These are phyloP conservation scores for Leucania comma DNA, from an alignment of 2,888 invertebrate genomes.

Conservation along the genomic window DNA sequence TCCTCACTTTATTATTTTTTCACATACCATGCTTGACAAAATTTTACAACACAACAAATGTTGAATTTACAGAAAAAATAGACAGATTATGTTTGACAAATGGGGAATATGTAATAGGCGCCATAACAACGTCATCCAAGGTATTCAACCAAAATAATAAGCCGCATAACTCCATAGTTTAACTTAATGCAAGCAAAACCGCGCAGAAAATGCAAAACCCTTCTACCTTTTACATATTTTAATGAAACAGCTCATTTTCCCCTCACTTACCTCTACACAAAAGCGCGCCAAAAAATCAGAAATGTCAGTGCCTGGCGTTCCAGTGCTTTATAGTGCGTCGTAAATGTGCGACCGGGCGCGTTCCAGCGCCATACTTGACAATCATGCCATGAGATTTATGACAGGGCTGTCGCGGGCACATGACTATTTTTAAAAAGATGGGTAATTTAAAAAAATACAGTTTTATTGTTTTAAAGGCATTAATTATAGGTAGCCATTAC, in stretches of 20 bases:
- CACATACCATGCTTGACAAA: too few species aligned
- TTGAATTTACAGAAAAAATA: too few species aligned
- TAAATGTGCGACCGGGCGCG: constrained; percentile 59
- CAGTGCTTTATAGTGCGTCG: constrained; percentile 54
- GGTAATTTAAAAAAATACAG: constrained; percentile 34
- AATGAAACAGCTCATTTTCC: constrained; percentile 66
- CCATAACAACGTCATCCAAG: neutral
- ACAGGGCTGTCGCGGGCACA: constrained; percentile 68
- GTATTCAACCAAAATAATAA: constrained; percentile 14
- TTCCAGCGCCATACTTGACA: constrained; percentile 73
- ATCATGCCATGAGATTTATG: constrained; percentile 74
- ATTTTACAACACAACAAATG: too few species aligned
- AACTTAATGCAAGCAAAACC: neutral
- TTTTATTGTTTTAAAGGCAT: constrained; percentile 62
- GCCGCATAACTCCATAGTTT: neutral
- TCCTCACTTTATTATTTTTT: too few species aligned
- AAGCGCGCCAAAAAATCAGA: constrained; percentile 60
- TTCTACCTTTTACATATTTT: constrained; percentile 33
- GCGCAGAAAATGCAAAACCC: constrained; percentile 20
- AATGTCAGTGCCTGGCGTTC: constrained; percentile 58
- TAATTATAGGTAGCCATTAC: constrained; percentile 46
- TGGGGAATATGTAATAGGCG: neutral
- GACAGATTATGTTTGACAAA: too few species aligned
- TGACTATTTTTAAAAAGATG: constrained; percentile 36
- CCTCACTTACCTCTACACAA: constrained; percentile 51